These are phyloP conservation scores for Tenthredo mesomela DNA, from an alignment of 2,888 invertebrate species.

Conservation along the genomic window DNA sequence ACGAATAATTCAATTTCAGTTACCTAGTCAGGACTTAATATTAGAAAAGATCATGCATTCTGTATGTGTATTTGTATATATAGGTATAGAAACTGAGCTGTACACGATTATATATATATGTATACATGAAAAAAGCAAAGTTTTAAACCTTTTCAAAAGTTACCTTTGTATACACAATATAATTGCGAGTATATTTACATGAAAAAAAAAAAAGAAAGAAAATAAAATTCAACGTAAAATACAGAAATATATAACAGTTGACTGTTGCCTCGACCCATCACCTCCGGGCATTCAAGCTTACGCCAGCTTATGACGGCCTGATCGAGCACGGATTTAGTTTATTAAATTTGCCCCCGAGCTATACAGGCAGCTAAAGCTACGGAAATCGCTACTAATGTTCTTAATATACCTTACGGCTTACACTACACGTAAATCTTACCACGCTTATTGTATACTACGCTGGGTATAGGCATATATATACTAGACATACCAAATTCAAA, in stretches of 20 bases:
- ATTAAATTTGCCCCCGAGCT: slow-evolving; percentile 26
- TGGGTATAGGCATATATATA: not conserved
- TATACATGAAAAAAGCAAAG: too few relatives aligned
- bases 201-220: not conserved
- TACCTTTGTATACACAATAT: not conserved
- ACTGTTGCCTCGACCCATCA: slow-evolving; percentile 26
- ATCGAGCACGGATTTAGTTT: slow-evolving; percentile 33
- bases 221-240: not conserved
- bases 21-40: not conserved
- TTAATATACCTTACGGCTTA: not conserved
- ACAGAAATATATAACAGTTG: slow-evolving; percentile 1
- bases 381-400: not conserved
- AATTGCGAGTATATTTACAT: not conserved
- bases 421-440: not conserved
- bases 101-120: too few relatives aligned
- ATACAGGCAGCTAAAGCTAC: not conserved
- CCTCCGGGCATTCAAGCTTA: slow-evolving; percentile 14
- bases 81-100: too few relatives aligned
- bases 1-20: not conserved
- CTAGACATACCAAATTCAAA: not conserved
- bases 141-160: not conserved
- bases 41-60: not conserved
- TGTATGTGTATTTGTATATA: too few relatives aligned
- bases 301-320: slow-evolving; percentile 23
- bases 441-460: too few relatives aligned